A percentile compares a stretch with the other conserved stretches of the same genome.
These are phyloP conservation scores for Brachyalestes nurse DNA, from an alignment of 2,797 vertebrate genomes.

Conservation along the genomic window DNA sequence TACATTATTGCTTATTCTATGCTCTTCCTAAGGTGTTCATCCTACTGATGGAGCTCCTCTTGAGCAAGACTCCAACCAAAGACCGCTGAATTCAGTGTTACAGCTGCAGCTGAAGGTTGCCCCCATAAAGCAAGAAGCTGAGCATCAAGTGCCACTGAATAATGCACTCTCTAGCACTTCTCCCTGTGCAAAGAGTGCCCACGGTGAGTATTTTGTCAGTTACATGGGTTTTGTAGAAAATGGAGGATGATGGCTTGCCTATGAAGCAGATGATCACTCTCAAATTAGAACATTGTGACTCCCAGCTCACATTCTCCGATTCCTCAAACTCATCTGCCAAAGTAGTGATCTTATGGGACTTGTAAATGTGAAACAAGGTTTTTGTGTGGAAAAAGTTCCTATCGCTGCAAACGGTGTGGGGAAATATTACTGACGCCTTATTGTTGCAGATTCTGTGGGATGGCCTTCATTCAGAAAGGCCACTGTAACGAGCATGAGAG, in stretches of 20 bases:
- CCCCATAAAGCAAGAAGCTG: slow-evolving; percentile 15
- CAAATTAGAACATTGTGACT: background rate
- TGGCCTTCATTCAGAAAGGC: slow-evolving; percentile 13
- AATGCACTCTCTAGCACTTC: no score
- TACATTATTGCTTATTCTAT: no score
- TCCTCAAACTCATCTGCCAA: background rate
- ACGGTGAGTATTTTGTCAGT: background rate
- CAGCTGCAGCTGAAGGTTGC: slow-evolving; percentile 5
- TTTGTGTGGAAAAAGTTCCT: background rate
- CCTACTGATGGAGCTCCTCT: background rate
- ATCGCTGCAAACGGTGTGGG: slow-evolving; percentile 8
- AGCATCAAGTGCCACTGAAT: background rate
- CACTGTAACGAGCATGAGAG: slow-evolving; percentile 26
- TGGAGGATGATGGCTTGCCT: background rate
- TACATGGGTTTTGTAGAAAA: background rate
- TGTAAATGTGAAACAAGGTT: background rate
- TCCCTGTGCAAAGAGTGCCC: background rate
- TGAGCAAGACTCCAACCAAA: background rate
- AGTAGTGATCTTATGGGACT: background rate
- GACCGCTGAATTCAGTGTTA: background rate
- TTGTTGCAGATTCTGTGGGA: slow-evolving; percentile 22
- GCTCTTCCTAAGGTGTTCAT: no score
- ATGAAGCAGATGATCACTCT: background rate
- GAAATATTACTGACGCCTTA: slow-evolving; percentile 14
- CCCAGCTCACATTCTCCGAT: background rate